Base-by-base conservation (phyloP, 2,113 vertebrate species). In the Merops nubicus region DNA sequence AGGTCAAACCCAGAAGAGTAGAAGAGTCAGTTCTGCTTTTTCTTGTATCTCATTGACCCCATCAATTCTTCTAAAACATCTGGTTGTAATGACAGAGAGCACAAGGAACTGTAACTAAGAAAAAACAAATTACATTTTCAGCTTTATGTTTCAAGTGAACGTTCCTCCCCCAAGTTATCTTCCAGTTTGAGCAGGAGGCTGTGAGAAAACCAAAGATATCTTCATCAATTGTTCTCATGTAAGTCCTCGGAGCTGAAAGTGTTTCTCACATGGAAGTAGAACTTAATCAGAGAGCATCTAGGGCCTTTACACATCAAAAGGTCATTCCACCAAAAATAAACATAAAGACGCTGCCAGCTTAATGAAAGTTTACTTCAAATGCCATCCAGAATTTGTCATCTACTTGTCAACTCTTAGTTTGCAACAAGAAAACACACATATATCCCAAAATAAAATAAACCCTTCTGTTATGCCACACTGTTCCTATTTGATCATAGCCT, bases 271-370 rank as follows among this genome's bases (percentile, higher is more conserved):
- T 88, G 73, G 85, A 92, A 73, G 57, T 76, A 82, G 43, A 96
- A 91, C 89, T 88, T 86, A 57, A 91, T 78, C 64, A 91, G 64
- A 33, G 87, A 96, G 56, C 86, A 95, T 90, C 79, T 63, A 65
- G 33, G 82, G 74, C 88, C 82, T 88, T 96, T 85, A 92, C 83
- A 76, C 80, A 77, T 84, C 21, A 11, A 94, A 95, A 96, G 96
- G 96, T 95, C 95, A 96, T 88, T 79, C 88, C 79, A 84, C 93
- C 95, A 93, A 96, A 97, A 97, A 97, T 97, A 97, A 93, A 97
- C 91, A 70, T 74, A 81, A 92, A 93, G 89, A 45, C 11, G 2
- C 94, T 91, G 93, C 81, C 95, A 95, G 87, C 89, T 90, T 97
- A 50, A 85, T 88, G 90, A 51, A 96, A 84, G 82, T 96, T 93